These are phyloP conservation scores for Spheniscus mendiculus DNA, from an alignment of 2,113 vertebrate genomes.

Conservation along the genomic window DNA sequence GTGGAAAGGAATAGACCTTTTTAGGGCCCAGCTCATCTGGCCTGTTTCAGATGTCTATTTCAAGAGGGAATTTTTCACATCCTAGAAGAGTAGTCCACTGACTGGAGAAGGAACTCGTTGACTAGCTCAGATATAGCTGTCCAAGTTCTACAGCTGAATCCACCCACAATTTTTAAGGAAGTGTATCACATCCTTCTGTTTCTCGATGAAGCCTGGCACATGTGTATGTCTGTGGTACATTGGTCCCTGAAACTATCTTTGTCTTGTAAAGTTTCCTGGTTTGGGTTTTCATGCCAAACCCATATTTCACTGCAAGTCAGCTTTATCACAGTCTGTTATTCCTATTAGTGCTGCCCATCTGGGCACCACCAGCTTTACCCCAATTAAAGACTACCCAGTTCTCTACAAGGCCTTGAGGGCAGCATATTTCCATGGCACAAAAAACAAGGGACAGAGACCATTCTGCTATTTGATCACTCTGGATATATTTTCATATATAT, in stretches of 20 bases:
- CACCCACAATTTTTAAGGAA: conserved; percentile 12
- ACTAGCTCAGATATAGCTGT: not conserved
- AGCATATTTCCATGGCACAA: not conserved
- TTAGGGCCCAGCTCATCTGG: not conserved
- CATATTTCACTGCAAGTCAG: not conserved
- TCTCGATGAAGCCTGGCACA: not conserved
- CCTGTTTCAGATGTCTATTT: conserved; percentile 32
- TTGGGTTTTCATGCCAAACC: not conserved
- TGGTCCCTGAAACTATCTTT: not conserved
- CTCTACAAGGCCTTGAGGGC: not conserved
- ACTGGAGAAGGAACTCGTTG: not conserved
- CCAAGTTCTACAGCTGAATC: conserved; percentile 9
- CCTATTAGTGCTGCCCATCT: not conserved
- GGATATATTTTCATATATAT: not conserved
- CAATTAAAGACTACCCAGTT: not conserved
- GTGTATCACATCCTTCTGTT: conserved; percentile 9
- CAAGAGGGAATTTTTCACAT: conserved; percentile 37
- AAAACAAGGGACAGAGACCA: not conserved
- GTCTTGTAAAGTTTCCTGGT: not conserved
- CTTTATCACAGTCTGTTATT: not conserved
- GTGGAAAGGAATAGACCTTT: not conserved
- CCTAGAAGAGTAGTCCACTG: not conserved
- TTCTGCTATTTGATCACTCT: not conserved
- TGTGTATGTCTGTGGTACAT: not conserved
- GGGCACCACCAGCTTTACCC: not conserved